phyloP scores from a whole-genome alignment of 2,888 invertebrate genomes.

The Leucophora obtusa region DNA sequence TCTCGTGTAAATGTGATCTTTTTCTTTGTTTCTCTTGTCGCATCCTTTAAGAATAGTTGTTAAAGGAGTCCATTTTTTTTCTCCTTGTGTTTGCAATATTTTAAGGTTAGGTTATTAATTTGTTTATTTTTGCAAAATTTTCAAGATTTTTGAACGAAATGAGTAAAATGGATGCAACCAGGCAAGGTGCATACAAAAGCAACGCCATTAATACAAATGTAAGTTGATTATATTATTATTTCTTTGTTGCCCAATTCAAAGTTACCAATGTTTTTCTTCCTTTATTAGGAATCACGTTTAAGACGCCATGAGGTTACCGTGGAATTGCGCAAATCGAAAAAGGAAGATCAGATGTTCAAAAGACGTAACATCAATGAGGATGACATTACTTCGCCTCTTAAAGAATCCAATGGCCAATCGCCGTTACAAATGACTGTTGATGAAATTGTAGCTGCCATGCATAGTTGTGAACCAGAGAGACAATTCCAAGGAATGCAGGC shows the following conservation, averaged over 20 bases:
- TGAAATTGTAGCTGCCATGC: constrained; percentile 87
- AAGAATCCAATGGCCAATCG: constrained; percentile 79
- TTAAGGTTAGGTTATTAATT: constrained; percentile 52
- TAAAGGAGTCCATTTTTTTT: constrained; percentile 34
- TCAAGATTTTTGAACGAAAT: constrained; percentile 61
- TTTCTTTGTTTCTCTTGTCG: constrained; percentile 31
- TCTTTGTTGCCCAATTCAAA: neutral
- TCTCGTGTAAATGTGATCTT: neutral
- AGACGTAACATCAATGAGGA: constrained; percentile 87
- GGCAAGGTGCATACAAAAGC: constrained; percentile 88
- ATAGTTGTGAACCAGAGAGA: constrained; percentile 81
- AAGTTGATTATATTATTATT: constrained; percentile 70
- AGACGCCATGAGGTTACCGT: constrained; percentile 93
- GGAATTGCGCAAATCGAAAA: constrained; percentile 93
- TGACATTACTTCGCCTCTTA: constrained; percentile 79
- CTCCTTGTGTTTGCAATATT: neutral
- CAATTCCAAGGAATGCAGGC: constrained; percentile 88
- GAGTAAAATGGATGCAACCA: constrained; percentile 77
- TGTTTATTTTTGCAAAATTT: neutral
- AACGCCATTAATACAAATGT: constrained; percentile 87
- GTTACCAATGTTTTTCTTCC: no score
- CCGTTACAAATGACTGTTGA: constrained; percentile 81
- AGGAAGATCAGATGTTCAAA: constrained; percentile 96
- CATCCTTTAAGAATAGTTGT: constrained; percentile 10
- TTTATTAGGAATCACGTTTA: constrained; percentile 83